phyloP scores from a whole-genome alignment of 2,113 vertebrate species.

The Grus americana region DNA sequence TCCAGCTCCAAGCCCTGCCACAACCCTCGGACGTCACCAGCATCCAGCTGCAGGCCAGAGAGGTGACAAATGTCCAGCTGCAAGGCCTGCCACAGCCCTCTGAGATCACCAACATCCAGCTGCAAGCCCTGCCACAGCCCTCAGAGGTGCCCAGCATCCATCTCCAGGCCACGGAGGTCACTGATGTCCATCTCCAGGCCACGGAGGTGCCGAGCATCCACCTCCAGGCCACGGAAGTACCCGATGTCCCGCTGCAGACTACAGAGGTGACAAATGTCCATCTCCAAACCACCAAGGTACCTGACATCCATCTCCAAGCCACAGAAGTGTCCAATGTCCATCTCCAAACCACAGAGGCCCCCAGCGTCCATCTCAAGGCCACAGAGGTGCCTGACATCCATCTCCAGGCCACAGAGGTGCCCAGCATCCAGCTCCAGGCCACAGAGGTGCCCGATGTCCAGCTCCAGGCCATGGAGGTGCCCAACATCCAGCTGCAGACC shows the following conservation, averaged over 20 bases:
- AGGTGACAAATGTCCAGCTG: slow-evolving; percentile 43
- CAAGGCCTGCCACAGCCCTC: neutral
- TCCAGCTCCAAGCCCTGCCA: neutral
- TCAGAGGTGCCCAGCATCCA: neutral
- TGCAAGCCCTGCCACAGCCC: neutral
- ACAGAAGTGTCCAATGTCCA: neutral
- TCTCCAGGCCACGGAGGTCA: neutral
- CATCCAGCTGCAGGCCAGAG: neutral
- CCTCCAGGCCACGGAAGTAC: neutral
- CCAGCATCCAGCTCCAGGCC: neutral
- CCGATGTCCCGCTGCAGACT: neutral
- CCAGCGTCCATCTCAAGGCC: neutral
- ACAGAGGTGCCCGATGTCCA: neutral
- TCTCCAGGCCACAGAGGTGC: neutral
- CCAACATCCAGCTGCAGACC: neutral
- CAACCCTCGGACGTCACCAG: neutral
- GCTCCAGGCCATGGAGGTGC: neutral
- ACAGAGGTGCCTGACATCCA: neutral
- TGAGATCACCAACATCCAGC: neutral
- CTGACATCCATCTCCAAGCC: neutral
- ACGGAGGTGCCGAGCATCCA: neutral
- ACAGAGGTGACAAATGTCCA: neutral
- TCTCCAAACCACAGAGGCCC: neutral
- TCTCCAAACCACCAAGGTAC: neutral
- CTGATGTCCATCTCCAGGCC: neutral